Evolutionary conservation across 2,888 invertebrate genomes (phyloP).

Genomic region (Onthophagus sagittarius): DNA sequence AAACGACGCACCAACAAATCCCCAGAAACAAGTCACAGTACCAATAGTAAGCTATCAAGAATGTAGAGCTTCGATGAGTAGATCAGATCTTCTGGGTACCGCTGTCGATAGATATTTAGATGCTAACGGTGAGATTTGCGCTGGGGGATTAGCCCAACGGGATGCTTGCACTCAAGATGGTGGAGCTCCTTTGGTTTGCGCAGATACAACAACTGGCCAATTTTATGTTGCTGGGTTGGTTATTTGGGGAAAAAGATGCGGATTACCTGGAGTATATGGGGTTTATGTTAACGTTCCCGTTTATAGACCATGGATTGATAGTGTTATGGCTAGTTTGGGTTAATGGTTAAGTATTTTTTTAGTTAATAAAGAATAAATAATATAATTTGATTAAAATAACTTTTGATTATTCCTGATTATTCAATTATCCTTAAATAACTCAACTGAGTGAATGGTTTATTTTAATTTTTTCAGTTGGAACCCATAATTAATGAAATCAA

Average conservation of each 20-base stretch:
- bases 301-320: constrained; percentile 64
- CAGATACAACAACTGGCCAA: constrained; percentile 46
- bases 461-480: no score
- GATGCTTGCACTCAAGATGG: constrained; percentile 58
- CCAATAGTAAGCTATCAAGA: constrained; percentile 61
- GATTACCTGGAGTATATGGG: constrained; percentile 65
- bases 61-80: constrained; percentile 38
- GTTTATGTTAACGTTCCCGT: constrained; percentile 73
- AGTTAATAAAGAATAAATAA: no score
- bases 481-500: no score
- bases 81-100: constrained; percentile 33
- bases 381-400: no score
- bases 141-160: constrained; percentile 39
- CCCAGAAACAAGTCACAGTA: constrained; percentile 73
- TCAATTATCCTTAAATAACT: no score
- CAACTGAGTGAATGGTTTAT: no score
- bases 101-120: constrained; percentile 42
- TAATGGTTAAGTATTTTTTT: constrained; percentile 47
- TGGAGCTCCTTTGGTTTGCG: constrained; percentile 67
- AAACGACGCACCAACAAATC: constrained; percentile 49
- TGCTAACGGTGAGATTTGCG: constrained; percentile 40
- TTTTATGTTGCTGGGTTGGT: constrained; percentile 66
- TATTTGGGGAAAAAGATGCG: constrained; percentile 73
- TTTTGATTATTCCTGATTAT: no score
- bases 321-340: neutral